A percentile compares a stretch with the other conserved stretches of the same genome.
These are phyloP conservation scores for Drosophila paracracens DNA, from an alignment of 2,888 invertebrate species.

Conservation along the genomic window DNA sequence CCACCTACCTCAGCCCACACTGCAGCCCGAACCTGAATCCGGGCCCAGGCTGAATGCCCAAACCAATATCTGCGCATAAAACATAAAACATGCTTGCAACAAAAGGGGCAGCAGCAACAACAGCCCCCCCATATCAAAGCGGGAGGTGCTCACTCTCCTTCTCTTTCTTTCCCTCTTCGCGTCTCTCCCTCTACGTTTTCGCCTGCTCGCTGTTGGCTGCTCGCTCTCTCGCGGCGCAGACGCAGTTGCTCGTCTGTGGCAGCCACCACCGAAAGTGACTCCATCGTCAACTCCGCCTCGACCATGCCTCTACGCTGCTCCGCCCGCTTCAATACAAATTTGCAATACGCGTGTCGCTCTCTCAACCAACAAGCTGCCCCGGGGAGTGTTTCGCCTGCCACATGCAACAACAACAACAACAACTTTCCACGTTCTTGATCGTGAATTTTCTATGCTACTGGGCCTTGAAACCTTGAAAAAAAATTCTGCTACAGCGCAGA, in stretches of 20 bases:
- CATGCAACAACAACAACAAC: slow-evolving; percentile 38
- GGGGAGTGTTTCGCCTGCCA: slow-evolving; percentile 39
- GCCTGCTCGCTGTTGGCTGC: neutral
- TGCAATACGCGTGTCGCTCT: slow-evolving; percentile 75
- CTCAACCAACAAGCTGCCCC: slow-evolving; percentile 40
- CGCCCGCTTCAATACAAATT: slow-evolving; percentile 29
- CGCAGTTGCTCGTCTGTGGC: slow-evolving; percentile 50
- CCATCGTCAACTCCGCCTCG: slow-evolving; percentile 64
- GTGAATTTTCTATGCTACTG: slow-evolving; percentile 84
- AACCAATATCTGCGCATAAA: slow-evolving; percentile 47
- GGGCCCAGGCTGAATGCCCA: slow-evolving; percentile 3
- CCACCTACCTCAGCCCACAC: slow-evolving; percentile 17
- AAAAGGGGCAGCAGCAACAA: slow-evolving; percentile 38
- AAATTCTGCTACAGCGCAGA: slow-evolving; percentile 49
- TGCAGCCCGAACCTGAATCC: slow-evolving; percentile 7
- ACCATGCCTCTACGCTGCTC: slow-evolving; percentile 15
- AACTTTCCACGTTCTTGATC: slow-evolving; percentile 84
- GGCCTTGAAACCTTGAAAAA: slow-evolving; percentile 81
- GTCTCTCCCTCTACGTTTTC: neutral
- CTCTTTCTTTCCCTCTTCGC: neutral
- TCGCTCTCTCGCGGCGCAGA: slow-evolving; percentile 67
- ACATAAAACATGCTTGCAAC: slow-evolving; percentile 51
- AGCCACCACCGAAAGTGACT: slow-evolving; percentile 58
- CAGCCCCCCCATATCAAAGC: slow-evolving; percentile 10
- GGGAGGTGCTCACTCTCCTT: slow-evolving; percentile 31